Conservation (phyloP, 1,140 invertebrate genomes). For the Listronotus oregonensis region DNA sequence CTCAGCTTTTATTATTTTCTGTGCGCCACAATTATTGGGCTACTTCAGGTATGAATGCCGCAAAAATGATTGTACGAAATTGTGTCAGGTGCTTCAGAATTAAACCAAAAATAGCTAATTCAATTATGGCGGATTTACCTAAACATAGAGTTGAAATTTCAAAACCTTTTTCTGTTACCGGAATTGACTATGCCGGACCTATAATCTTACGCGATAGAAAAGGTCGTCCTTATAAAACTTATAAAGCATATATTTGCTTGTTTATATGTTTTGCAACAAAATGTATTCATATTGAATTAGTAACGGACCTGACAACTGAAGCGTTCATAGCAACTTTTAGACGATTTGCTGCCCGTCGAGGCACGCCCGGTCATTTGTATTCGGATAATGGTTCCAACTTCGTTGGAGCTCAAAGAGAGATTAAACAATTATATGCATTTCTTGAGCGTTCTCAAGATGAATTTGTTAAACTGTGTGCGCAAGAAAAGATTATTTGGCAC, state of each 20-base stretch:
- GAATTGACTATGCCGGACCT: too few relatives aligned
- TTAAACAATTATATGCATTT: conserved; percentile 14
- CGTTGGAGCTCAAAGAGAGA: conserved; percentile 24
- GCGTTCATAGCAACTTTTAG: conserved; percentile 44
- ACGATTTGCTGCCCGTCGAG: conserved; percentile 47
- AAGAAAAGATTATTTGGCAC: conserved; percentile 16
- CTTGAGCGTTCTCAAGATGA: neutral
- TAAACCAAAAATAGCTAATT: conserved; percentile 35
- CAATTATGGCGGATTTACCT: too few relatives aligned
- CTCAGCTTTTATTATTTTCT: conserved; percentile 2
- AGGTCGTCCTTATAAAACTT: conserved; percentile 28
- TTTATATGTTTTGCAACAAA: conserved; percentile 48
- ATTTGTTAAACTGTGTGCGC: neutral
- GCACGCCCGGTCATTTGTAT: conserved; percentile 41
- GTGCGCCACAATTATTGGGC: conserved; percentile 29
- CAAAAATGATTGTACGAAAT: conserved; percentile 48
- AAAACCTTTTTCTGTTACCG: neutral
- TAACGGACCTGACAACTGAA: conserved; percentile 33
- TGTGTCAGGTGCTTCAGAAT: conserved; percentile 48
- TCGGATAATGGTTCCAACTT: conserved; percentile 40
- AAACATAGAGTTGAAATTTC: neutral
- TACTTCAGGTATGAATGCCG: conserved; percentile 40
- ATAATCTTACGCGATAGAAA: too few relatives aligned
- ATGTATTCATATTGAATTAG: conserved; percentile 53
- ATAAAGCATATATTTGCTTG: conserved; percentile 43